phyloP scores from a whole-genome alignment of 2,797 vertebrate species.

The Kryptopterus vitreolus region DNA sequence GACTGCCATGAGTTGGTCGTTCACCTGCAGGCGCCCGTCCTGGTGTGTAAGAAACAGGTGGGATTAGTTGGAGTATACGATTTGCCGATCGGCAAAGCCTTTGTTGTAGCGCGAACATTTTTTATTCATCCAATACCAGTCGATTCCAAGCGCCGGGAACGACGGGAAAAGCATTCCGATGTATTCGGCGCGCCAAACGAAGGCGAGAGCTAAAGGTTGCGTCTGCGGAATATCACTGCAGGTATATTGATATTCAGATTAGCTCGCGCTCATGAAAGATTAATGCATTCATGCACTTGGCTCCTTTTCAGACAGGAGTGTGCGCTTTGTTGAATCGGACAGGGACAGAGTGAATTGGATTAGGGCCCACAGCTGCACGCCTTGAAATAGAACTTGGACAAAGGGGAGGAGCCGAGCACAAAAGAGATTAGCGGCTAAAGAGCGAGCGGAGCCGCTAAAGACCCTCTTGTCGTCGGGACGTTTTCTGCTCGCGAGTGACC shows the following conservation, averaged over 20 bases:
- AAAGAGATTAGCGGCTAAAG: conserved; percentile 48
- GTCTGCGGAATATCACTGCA: conserved; percentile 16
- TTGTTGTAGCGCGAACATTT: not conserved
- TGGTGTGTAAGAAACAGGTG: conserved; percentile 56
- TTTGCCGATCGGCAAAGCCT: not conserved
- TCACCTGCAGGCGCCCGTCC: conserved; percentile 85
- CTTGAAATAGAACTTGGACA: conserved; percentile 43
- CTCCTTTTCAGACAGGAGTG: conserved; percentile 14
- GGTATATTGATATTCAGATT: conserved; percentile 25
- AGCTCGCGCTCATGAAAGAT: not conserved
- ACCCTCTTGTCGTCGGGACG: conserved; percentile 47
- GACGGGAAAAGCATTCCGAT: not conserved
- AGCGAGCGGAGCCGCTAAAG: conserved; percentile 47
- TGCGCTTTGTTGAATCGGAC: conserved; percentile 29
- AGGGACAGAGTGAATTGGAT: conserved; percentile 38
- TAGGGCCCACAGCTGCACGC: conserved; percentile 49
- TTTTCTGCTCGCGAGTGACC: conserved; percentile 58
- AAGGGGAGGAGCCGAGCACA: conserved; percentile 46
- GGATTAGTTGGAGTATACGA: not conserved
- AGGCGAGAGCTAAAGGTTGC: not conserved
- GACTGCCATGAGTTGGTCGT: conserved; percentile 90
- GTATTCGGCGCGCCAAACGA: not conserved
- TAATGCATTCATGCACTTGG: conserved; percentile 21
- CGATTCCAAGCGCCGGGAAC: not conserved
- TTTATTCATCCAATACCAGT: not conserved